Percentiles rank a stretch among this genome's conserved stretches.
These are phyloP conservation scores for Rhadina sibilatrix DNA, from an alignment of 2,113 vertebrate species.

Conservation along the genomic window DNA sequence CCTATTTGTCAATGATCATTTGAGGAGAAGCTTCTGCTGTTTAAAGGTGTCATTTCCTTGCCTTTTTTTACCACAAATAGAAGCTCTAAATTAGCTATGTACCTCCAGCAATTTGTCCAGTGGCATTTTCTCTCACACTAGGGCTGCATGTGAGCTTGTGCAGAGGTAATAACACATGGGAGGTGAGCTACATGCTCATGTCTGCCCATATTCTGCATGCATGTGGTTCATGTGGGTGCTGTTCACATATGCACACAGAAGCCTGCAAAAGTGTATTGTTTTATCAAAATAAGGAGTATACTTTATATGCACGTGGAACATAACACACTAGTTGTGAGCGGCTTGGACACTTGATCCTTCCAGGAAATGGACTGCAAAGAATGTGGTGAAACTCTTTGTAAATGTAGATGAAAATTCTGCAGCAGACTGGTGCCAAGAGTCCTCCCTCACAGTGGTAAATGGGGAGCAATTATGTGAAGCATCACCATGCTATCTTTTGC, in stretches of 20 bases:
- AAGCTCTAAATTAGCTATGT: not conserved
- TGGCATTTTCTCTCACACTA: not conserved
- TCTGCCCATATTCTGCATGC: not conserved
- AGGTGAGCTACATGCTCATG: not conserved
- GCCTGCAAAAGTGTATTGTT: not conserved
- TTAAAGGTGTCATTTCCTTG: not conserved
- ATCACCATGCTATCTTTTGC: not conserved
- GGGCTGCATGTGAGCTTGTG: not conserved
- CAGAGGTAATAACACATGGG: not conserved
- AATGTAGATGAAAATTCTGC: not conserved
- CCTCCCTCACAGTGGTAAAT: constrained; percentile 17
- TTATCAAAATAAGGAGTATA: not conserved
- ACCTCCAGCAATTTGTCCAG: not conserved
- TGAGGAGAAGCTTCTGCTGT: not conserved
- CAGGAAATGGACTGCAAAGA: not conserved
- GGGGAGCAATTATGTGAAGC: not conserved
- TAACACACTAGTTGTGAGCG: not conserved
- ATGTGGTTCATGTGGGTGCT: not conserved
- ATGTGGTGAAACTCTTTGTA: not conserved
- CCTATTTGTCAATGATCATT: not conserved
- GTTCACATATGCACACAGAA: not conserved
- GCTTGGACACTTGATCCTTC: not conserved
- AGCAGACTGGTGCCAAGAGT: not conserved
- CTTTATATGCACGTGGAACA: accelerated
- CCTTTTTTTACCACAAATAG: not conserved